Conservation (phyloP, 1,140 invertebrate genomes). For the Tetramorium parvispinum region DNA sequence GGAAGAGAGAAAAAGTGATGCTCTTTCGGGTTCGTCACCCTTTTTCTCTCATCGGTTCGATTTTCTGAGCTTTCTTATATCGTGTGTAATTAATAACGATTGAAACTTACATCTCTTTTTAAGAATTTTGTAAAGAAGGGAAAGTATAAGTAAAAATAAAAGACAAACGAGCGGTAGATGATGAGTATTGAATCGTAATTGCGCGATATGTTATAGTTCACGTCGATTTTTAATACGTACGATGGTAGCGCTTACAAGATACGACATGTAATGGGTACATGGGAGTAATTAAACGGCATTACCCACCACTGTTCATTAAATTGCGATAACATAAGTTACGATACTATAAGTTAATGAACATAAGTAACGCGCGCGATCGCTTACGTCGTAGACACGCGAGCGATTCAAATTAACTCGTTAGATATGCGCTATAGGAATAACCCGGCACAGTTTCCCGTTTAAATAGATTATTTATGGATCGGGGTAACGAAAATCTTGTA, state of each 20-base stretch:
- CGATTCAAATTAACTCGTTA: conserved; percentile 46
- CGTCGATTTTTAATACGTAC: conserved; percentile 24
- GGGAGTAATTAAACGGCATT: conserved; percentile 37
- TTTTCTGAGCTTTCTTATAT: not conserved
- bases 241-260: conserved; percentile 28
- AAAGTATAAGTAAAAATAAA: not conserved
- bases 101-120: not conserved
- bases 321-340: conserved; percentile 41
- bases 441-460: not conserved
- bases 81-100: not conserved
- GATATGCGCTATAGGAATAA: conserved; percentile 14
- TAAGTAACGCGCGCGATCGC: conserved; percentile 17
- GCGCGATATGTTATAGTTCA: conserved; percentile 20
- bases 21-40: conserved; percentile 3
- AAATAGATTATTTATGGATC: conserved; percentile 28
- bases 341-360: conserved; percentile 50
- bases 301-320: conserved; percentile 29
- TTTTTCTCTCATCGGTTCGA: not conserved
- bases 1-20: conserved; percentile 8
- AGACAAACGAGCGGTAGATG: not conserved
- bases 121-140: not conserved
- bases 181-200: conserved; percentile 25
- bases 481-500: conserved; percentile 29
- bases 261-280: conserved; percentile 29
- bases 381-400: conserved; percentile 11